Evolutionary conservation across 2,113 vertebrate genomes (phyloP).

Genomic region (Pholis gunnellus): DNA sequence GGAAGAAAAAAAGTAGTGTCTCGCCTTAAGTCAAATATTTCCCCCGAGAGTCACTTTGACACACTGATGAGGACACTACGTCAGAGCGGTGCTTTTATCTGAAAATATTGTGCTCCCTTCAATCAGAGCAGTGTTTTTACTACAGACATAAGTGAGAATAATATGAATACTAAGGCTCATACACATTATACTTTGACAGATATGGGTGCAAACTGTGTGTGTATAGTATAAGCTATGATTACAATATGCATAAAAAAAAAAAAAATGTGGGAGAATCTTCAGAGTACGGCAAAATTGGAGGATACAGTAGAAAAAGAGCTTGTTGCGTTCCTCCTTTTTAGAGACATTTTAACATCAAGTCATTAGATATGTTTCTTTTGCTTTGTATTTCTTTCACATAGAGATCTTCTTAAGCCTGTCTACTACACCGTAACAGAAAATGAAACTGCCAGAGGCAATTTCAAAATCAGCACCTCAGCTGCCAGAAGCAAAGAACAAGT

Average conservation of each 20-base stretch:
- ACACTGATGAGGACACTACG: too few relatives aligned
- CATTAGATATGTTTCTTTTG: background rate
- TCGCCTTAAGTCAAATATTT: too few relatives aligned
- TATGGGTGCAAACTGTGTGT: background rate
- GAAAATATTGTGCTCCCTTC: background rate
- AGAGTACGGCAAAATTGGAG: background rate
- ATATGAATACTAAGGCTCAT: background rate
- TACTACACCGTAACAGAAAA: slow-evolving; percentile 30
- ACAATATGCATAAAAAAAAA: too few relatives aligned
- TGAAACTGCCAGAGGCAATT: slow-evolving; percentile 46
- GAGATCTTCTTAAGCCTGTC: slow-evolving; percentile 12
- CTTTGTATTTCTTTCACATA: background rate
- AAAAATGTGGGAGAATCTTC: background rate
- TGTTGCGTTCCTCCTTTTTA: background rate
- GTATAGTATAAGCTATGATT: background rate
- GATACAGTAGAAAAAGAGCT: background rate
- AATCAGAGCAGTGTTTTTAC: too few relatives aligned
- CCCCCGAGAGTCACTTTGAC: too few relatives aligned
- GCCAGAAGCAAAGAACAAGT: slow-evolving; percentile 32
- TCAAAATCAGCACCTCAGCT: slow-evolving; percentile 42
- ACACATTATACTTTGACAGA: background rate
- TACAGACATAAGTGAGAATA: background rate
- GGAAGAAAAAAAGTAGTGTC: too few relatives aligned
- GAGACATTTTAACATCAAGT: background rate
- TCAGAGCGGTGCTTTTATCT: too few relatives aligned